A percentile compares a stretch with the other conserved stretches of the same genome.
phyloP scores from a whole-genome alignment of 1,140 invertebrate genomes.

The Hesperophylax magnus region DNA sequence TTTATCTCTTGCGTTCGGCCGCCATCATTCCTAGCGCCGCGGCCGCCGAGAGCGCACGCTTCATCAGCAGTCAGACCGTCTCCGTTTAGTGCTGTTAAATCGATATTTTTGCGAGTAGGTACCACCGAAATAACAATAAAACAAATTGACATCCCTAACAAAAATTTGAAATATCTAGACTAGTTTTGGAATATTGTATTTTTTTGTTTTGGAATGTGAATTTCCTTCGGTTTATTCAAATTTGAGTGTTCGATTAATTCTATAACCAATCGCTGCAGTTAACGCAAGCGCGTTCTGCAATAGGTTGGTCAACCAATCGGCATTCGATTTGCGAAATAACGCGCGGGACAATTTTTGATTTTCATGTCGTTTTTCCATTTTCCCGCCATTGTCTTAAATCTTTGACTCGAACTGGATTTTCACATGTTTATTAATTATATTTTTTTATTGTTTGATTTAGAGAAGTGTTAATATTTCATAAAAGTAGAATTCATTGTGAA shows the following conservation, averaged over 20 bases:
- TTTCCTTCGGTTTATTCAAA: too few relatives aligned
- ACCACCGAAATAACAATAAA: not conserved
- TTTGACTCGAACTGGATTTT: not conserved
- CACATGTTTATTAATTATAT: conserved; percentile 4
- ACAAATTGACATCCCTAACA: too few relatives aligned
- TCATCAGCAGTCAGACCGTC: not conserved
- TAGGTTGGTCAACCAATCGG: not conserved
- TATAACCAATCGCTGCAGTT: conserved; percentile 6
- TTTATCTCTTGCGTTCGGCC: conserved; percentile 20
- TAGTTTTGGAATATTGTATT: too few relatives aligned
- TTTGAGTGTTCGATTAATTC: too few relatives aligned
- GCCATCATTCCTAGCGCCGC: conserved; percentile 27
- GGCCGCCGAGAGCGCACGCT: conserved; percentile 30
- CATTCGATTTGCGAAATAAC: conserved; percentile 4
- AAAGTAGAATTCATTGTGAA: not conserved
- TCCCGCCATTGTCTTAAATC: not conserved
- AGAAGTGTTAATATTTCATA: too few relatives aligned
- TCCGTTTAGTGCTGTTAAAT: not conserved
- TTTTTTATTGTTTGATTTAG: not conserved
- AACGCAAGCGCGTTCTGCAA: not conserved
- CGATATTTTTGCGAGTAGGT: not conserved
- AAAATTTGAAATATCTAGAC: too few relatives aligned
- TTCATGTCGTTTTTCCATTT: not conserved
- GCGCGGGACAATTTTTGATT: not conserved
- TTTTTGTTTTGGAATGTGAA: too few relatives aligned